Evolutionary conservation across 1,140 invertebrate species (phyloP), one percentile per base, ranked within the genome.

Genomic region (Hylaeus volcanicus): DNA sequence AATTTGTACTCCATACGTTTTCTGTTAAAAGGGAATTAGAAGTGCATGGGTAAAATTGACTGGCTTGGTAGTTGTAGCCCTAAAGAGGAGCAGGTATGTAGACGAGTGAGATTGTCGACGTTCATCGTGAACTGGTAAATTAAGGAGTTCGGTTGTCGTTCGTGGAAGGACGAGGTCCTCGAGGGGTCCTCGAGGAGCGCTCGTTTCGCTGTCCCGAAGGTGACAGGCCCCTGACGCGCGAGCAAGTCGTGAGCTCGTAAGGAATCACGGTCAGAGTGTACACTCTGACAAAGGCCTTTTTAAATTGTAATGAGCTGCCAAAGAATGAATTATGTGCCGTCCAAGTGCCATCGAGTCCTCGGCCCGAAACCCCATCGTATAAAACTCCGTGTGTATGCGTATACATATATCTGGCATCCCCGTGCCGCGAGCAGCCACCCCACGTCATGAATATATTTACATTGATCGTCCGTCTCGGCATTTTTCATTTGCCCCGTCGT

Each of bases 251-350:
- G 51, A 55, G 64, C 78, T 74, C 79, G 84, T 72, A 74, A 86
- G 87, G 58, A 89, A 89, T 89, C 88, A 85, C 83, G 87, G 82
- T 72, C 79, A 83, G 79, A 39, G n/a, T 51, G 65, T 82, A 71
- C 81, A 79, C 89, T 51, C 51, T 90, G 89, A 89, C 88, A 89
- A 89, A 87, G 88, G 82, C 88, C 91, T 90, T 93, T 93, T 93
- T 93, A 93, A 93, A 93, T 93, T 93, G 92, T 93, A 93, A 93
- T 93, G 92, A 93, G 91, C 92, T 93, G 93, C 91, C 93, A 93
- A 93, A 93, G 90, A 89, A 91, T 93, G 92, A 93, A 92, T 93
- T 93, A 93, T 93, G 92, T 88, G 82, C 90, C 89, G 89, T 86
- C 88, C 91, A 86, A 92, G 89, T 92, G 92, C 89, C 91, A 91